phyloP scores from a whole-genome alignment of 1,140 invertebrate species.

The Pachypsylla venusta region DNA sequence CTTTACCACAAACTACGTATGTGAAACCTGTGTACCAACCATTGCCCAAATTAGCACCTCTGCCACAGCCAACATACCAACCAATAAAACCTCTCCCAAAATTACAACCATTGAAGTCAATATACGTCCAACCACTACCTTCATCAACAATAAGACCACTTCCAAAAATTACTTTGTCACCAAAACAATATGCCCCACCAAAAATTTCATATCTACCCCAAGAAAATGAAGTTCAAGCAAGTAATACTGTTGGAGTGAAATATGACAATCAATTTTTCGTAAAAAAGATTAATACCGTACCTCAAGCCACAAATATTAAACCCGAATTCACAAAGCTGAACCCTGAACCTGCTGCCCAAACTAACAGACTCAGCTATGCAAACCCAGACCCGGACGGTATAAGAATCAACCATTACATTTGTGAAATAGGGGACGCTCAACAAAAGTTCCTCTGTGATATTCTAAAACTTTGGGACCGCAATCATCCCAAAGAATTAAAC shows the following conservation, averaged over 20 bases:
- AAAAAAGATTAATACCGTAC: not conserved
- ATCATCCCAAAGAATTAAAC: not conserved
- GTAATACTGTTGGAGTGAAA: not conserved
- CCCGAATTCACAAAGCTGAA: not conserved
- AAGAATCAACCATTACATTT: conserved; percentile 6
- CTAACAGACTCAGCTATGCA: not conserved
- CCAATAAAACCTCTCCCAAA: not conserved
- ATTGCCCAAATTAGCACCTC: not conserved
- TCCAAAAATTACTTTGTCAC: no score
- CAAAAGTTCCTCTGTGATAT: conserved; percentile 6
- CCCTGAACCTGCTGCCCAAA: not conserved
- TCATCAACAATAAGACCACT: not conserved
- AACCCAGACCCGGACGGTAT: not conserved
- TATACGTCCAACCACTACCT: not conserved
- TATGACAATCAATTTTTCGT: no score
- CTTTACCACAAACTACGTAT: not conserved
- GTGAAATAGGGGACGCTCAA: not conserved
- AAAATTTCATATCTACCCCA: not conserved
- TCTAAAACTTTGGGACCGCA: not conserved
- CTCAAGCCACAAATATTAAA: not conserved
- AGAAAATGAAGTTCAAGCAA: not conserved
- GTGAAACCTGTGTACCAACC: conserved; percentile 5
- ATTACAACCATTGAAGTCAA: not conserved
- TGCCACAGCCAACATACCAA: not conserved
- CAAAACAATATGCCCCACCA: no score